Base-by-base conservation (phyloP, 2,888 invertebrate species). In the Orchesellides sinensis region DNA sequence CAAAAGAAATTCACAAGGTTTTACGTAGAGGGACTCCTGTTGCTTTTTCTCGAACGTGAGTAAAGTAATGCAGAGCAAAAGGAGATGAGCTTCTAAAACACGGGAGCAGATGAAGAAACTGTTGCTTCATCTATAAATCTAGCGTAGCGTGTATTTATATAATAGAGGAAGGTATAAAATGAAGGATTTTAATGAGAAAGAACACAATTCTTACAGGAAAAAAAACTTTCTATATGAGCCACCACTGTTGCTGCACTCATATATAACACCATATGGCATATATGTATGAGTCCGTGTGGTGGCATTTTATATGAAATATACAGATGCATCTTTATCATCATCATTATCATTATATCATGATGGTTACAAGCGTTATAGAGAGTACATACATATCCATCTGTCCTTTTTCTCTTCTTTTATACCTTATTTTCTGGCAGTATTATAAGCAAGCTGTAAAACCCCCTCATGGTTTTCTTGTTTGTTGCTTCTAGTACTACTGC, bases 1-100 rank as follows among this genome's bases (percentile, higher is more conserved):
- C 14, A 23, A 23, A 49, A 75, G 54, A 19, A 25, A 77, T 61
- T 61, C 40, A 66, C 21, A 32, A 59, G 73, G 10, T 27, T 27
- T 14, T 25, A 49, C 29, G 21, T 68, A 81, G 74, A 82, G 80
- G n/a, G 73, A 82, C 75, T 82, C 82, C 82, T 82, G 82, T 82
- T 82, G 82, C 82, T 66, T 52, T 68, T 77, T 19, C 49, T 5
- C 14, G 19, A 56, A 47, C 35, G 17, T 8, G 12, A 19, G 52
- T 49, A 49, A 74, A 75, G 74, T 63, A 65, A 49, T 65, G 63
- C 65, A 74, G 65, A 74, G 74, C 74, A 63, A 21, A 25, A n/a
- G 52, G 17, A 52, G n/a, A n/a, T n/a, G n/a, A n/a, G n/a, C n/a
- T n/a, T 52, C 17, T 32, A 65, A 65, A 35, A 40, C 25, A 69